A percentile compares a stretch with the other conserved stretches of the same genome.
phyloP scores from a whole-genome alignment of 1,140 invertebrate genomes.

The Zaprionus africanus region DNA sequence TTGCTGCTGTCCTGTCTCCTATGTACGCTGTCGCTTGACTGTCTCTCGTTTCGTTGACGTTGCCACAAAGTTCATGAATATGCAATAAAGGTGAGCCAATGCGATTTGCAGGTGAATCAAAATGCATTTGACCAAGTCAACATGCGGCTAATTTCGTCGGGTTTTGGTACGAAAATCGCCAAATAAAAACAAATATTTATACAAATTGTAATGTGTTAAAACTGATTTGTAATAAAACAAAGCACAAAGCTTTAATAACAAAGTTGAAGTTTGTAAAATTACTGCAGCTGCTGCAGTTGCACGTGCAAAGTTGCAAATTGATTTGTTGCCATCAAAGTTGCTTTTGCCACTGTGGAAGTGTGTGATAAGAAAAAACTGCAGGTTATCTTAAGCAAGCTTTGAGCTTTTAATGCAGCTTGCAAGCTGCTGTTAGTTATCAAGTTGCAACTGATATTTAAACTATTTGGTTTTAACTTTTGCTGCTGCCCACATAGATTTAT shows the following conservation, averaged over 20 bases:
- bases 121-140: conserved; percentile 58
- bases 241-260: neutral
- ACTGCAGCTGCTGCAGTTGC: conserved; percentile 23
- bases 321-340: conserved; percentile 47
- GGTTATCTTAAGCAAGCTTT: neutral
- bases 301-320: conserved; percentile 67
- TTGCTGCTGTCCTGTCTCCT: neutral
- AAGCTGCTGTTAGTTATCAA: neutral
- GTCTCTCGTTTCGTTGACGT: neutral
- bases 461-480: neutral
- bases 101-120: conserved; percentile 49
- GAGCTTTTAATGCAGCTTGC: neutral
- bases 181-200: conserved; percentile 8
- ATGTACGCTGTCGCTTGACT: neutral
- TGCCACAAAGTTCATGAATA: conserved; percentile 63
- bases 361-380: neutral
- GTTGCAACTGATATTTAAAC: neutral
- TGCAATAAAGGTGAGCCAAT: conserved; percentile 60
- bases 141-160: conserved; percentile 42
- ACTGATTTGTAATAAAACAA: neutral
- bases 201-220: neutral
- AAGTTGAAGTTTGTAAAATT: neutral
- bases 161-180: conserved; percentile 7
- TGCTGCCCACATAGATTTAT: conserved; percentile 7
- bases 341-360: neutral